Conservation (phyloP, 2,888 invertebrate genomes). For the Trachelus iudaicus region DNA sequence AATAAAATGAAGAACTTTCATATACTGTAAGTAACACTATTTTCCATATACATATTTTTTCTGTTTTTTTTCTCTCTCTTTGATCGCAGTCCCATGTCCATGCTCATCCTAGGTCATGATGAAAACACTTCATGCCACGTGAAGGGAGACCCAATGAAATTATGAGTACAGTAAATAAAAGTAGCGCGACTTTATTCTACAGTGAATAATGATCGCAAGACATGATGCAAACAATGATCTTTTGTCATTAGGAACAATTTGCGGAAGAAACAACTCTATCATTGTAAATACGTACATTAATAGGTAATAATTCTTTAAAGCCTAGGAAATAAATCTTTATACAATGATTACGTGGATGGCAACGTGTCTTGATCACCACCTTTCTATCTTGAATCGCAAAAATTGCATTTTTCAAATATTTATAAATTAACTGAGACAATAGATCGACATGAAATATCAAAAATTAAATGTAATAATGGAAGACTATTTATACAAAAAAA, state of each 20-base stretch:
- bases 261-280: not conserved
- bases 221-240: not conserved
- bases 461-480: not conserved
- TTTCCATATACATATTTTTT: constrained; percentile 17
- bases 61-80: constrained; percentile 8
- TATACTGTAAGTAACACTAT: constrained; percentile 17
- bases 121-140: constrained; percentile 9
- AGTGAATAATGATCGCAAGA: not conserved
- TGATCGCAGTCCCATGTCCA: constrained; percentile 18
- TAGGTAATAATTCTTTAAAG: constrained; percentile 6
- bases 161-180: not conserved
- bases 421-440: not conserved
- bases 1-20: constrained; percentile 21
- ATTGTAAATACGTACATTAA: not conserved
- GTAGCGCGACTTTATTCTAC: not conserved
- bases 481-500: constrained; percentile 1
- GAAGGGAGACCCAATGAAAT: constrained; percentile 1
- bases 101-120: constrained; percentile 11
- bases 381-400: constrained; percentile 30
- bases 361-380: constrained; percentile 31
- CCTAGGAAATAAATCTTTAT: constrained; percentile 23
- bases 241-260: not conserved
- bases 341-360: constrained; percentile 33
- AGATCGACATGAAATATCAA: not conserved
- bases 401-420: constrained; percentile 17